Conservation (phyloP, 2,113 vertebrate genomes). For the Lepidothrix coronata region DNA sequence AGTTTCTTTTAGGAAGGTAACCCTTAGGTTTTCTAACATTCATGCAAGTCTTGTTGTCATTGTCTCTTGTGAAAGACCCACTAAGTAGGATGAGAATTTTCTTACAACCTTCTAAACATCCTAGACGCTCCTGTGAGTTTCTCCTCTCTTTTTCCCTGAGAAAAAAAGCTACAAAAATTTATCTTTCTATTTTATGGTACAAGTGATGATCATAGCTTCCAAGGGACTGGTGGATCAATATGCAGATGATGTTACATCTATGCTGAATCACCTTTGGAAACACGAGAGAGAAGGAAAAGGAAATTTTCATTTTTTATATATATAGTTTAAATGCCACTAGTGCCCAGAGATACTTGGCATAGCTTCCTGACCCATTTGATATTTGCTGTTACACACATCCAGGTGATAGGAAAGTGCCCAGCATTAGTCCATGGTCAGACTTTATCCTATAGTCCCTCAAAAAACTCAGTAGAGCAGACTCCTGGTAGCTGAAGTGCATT, state of each 20-base stretch:
- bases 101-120: neutral
- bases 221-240: neutral
- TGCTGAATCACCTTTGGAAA: neutral
- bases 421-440: neutral
- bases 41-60: neutral
- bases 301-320: neutral
- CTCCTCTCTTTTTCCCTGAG: neutral
- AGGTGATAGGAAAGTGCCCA: neutral
- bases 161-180: neutral
- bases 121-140: neutral
- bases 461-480: neutral
- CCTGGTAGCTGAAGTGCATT: neutral
- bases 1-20: neutral
- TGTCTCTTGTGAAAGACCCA: neutral
- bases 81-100: neutral
- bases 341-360: neutral
- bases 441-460: neutral
- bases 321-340: neutral
- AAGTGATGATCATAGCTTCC: neutral
- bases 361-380: neutral
- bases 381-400: neutral
- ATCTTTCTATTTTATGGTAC: neutral
- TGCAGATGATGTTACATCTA: neutral
- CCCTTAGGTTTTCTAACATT: neutral
- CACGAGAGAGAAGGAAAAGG: neutral